Evolutionary conservation across 2,888 invertebrate species (phyloP).

Genomic region (Agonopterix alstromeriana): DNA sequence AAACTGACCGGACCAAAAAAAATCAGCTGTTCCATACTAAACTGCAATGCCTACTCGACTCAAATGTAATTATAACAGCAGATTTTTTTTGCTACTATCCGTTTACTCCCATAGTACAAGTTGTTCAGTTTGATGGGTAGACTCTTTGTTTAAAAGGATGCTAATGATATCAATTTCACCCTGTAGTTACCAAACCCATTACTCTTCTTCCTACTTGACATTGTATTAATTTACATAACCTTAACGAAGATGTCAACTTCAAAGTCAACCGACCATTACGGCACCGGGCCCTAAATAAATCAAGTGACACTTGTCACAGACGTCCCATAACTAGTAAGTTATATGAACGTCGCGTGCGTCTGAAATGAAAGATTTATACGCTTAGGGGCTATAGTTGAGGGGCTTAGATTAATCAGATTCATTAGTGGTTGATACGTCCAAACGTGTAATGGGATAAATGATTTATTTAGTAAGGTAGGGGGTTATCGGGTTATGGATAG

Average conservation of each 20-base stretch:
- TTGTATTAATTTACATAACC: neutral
- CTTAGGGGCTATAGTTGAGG: neutral
- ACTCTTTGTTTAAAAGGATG: too few species aligned
- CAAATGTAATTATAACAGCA: too few species aligned
- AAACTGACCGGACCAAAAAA: too few species aligned
- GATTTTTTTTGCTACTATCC: too few species aligned
- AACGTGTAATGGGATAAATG: too few species aligned
- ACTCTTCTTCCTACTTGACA: neutral
- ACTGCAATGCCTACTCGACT: too few species aligned
- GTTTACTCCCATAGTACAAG: too few species aligned
- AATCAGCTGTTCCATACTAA: too few species aligned
- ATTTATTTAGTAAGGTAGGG: too few species aligned
- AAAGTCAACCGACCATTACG: conserved; percentile 16
- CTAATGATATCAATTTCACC: too few species aligned
- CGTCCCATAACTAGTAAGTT: conserved; percentile 51
- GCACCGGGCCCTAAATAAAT: conserved; percentile 36
- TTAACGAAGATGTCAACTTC: conserved; percentile 15
- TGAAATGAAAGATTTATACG: conserved; percentile 19
- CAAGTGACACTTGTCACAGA: conserved; percentile 47
- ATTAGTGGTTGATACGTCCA: neutral
- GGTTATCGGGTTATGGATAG: too few species aligned
- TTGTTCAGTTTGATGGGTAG: too few species aligned
- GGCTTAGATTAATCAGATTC: neutral
- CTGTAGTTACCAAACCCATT: neutral
- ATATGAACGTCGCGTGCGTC: conserved; percentile 36